A percentile compares a stretch with the other conserved stretches of the same genome.
These are phyloP conservation scores for Pelosia muscerda DNA, from an alignment of 2,888 invertebrate genomes.

Conservation along the genomic window DNA sequence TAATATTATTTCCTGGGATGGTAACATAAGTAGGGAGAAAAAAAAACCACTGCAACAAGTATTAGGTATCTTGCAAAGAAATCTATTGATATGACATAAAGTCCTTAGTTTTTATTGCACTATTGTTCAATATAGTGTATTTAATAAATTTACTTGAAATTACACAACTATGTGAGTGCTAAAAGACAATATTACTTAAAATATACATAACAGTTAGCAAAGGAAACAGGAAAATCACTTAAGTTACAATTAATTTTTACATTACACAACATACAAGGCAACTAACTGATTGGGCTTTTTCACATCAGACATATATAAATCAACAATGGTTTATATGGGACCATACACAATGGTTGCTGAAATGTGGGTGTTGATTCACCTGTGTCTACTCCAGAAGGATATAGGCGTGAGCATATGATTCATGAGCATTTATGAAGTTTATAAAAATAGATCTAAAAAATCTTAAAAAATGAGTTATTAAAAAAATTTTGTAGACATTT, in stretches of 20 bases:
- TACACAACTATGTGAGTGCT: not conserved
- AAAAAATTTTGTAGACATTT: not conserved
- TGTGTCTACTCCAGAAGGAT: no score
- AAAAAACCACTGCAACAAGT: not conserved
- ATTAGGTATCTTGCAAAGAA: not conserved
- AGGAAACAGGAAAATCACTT: not conserved
- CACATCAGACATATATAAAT: no score
- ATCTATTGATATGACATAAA: not conserved
- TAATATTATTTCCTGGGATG: no score
- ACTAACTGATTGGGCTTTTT: no score
- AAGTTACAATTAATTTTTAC: not conserved
- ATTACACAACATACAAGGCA: not conserved
- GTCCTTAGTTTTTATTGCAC: not conserved
- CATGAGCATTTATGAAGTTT: no score
- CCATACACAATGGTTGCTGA: no score
- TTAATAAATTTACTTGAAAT: not conserved
- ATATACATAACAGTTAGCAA: not conserved
- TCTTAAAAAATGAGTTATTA: not conserved
- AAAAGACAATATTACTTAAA: not conserved
- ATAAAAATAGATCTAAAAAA: not conserved
- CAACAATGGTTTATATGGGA: no score
- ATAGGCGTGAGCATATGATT: no score
- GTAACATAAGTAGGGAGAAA: not conserved
- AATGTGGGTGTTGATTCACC: no score
- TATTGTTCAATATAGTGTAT: not conserved